Evolutionary conservation across 2,797 vertebrate species (phyloP), one percentile per base, ranked within the genome.

Genomic region (Micrastur ruficollis): DNA sequence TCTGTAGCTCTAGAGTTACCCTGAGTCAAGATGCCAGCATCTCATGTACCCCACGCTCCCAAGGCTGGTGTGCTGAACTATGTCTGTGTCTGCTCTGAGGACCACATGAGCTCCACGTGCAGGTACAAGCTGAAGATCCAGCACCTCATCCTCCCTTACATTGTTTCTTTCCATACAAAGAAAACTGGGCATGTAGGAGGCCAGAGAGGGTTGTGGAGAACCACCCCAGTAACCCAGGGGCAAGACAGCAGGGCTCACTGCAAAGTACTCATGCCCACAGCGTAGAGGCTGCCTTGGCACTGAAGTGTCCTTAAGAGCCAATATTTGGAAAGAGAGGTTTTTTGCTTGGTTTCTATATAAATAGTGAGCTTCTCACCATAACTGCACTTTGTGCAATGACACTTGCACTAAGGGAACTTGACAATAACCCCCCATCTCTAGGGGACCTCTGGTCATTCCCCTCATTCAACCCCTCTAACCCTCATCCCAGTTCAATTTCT

Each of bases 21-120:
- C 72, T 46, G 22, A 79, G 47, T 31, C 32, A 66, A 58, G 25
- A 71, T 1, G 1, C 14, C 52, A 78, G 36, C 31, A 34, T 23
- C 76, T 36, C 2, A 0, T 8, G 20, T 31, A 31, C 32, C 40
- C 71, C 1, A 1, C 2, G 5, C 15, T 68, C 34, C 27, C 9
- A 11, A 36, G 49, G 58, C 62, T 44, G 23, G 21, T 49, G 31
- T 0, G 2, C 25, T 70, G 34, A 81, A 12, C 25, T 17, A 20
- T 2, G 17, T 27, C 68, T 53, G 47, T 22, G 26, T 56, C 76
- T 89, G 25, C 40, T 61, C 49, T 53, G 40, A 72, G 29, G 36
- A 72, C 18, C 46, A 12, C 7, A 27, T 5, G 14, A 75, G 38
- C 31, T 23, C 9, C 49, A 40, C 0, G 0, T 7, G 6, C 44